These are phyloP conservation scores for Scaeva pyrastri DNA, from an alignment of 2,888 invertebrate genomes.

Conservation along the genomic window DNA sequence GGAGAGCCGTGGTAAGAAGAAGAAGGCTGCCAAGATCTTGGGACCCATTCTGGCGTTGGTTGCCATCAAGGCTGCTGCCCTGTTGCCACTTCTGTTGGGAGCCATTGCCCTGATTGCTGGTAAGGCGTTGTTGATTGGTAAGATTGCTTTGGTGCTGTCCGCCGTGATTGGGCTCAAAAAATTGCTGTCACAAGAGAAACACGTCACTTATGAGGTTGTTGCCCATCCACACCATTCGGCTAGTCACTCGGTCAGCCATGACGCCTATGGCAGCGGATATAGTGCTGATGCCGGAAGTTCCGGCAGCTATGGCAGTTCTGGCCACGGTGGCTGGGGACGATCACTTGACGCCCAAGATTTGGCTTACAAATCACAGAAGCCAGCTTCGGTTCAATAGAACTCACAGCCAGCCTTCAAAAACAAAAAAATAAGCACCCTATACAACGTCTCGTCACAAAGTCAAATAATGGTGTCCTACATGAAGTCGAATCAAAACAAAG, in stretches of 20 bases:
- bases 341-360: slow-evolving; percentile 90
- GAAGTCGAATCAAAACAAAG: neutral
- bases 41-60: slow-evolving; percentile 91
- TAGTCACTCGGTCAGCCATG: slow-evolving; percentile 88
- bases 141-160: slow-evolving; percentile 92
- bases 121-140: slow-evolving; percentile 93
- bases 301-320: slow-evolving; percentile 88
- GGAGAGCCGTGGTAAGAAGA: slow-evolving; percentile 92
- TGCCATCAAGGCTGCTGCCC: slow-evolving; percentile 91
- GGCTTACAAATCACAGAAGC: slow-evolving; percentile 91
- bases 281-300: slow-evolving; percentile 85
- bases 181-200: slow-evolving; percentile 91
- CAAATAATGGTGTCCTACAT: slow-evolving; percentile 26
- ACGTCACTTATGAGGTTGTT: slow-evolving; percentile 94
- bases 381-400: slow-evolving; percentile 80
- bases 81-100: slow-evolving; percentile 91
- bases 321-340: slow-evolving; percentile 90
- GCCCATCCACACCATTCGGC: slow-evolving; percentile 92
- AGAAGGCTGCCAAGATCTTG: slow-evolving; percentile 91
- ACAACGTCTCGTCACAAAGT: slow-evolving; percentile 49
- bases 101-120: slow-evolving; percentile 94
- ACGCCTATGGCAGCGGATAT: slow-evolving; percentile 86
- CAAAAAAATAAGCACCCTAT: neutral
- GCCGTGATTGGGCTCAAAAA: slow-evolving; percentile 94
- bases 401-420: neutral